Base-by-base conservation (phyloP, 2,113 vertebrate genomes). In the Oncorhynchus keta region DNA sequence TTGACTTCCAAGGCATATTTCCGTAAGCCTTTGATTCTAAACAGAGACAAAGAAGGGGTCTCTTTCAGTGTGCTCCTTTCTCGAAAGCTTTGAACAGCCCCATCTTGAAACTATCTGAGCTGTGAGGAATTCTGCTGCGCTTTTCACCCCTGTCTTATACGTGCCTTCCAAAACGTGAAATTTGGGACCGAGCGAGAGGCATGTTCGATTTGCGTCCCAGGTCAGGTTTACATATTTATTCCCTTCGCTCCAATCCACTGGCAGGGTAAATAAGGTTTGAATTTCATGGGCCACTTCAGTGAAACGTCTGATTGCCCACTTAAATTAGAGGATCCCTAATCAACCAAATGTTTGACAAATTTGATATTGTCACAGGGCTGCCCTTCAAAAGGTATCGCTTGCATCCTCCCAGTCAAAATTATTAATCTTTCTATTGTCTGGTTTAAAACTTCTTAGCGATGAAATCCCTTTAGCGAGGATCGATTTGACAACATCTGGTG, bases 1-100 rank as follows among this genome's bases (percentile, higher is more conserved):
- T 93, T 93, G 88, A 92, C 87, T 87, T 90, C 89, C 88, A 68
- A 87, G 85, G 89, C 90, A 88, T 91, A 92, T 93, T 93, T 92
- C 89, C 81, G 75, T 90, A 91, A 89, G 83, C 82, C 84, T 90
- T 89, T 93, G 92, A 94, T 92, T 92, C 83, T 88, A 92, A 92
- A 85, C 91, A 94, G 91, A 93, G 79, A 87, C 86, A 77, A 87
- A 88, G 61, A n/a, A 62, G 79, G 74, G 13, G 51, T 77, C 62
- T 84, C 70, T 72, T 48, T 70, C 59, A 62, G 72, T 73, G 65
- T 80, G 71, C 26, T 72, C 55, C 28, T 61, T 79, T 39, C 18
- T 73, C 77, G 13, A 80, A 73, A 67, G 61, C 55, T 12, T 70
- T 22, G 7, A 5, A 64, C 67, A 7, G 18, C 57, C 81, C 79